Percentiles rank a stretch among this genome's conserved stretches.
These are phyloP conservation scores for Psittacula cyanocephala DNA, from an alignment of 2,113 vertebrate species.

Conservation along the genomic window DNA sequence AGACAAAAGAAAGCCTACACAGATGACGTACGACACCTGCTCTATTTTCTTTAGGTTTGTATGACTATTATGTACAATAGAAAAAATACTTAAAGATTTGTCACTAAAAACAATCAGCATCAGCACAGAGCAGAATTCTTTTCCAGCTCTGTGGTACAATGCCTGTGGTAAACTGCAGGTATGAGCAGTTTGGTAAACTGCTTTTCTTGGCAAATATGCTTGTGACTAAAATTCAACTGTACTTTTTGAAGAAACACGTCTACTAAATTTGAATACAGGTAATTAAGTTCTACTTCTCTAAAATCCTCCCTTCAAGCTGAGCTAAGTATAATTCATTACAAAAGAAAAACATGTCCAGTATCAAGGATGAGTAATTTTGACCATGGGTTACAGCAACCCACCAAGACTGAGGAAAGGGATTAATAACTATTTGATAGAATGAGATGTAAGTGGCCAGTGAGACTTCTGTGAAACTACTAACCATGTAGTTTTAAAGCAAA, in stretches of 20 bases:
- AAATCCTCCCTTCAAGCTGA: not conserved
- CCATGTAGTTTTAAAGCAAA: not conserved
- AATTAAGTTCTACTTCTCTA: not conserved
- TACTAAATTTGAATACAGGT: not conserved
- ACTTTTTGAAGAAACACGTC: not conserved
- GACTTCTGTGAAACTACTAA: not conserved
- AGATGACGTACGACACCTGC: not conserved
- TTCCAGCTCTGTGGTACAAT: not conserved
- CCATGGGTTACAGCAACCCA: not conserved
- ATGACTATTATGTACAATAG: not conserved
- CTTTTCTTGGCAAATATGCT: not conserved
- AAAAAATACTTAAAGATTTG: not conserved
- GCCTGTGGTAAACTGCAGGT: not conserved
- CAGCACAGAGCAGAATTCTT: not conserved
- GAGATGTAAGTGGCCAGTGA: not conserved
- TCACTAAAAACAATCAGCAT: not conserved
- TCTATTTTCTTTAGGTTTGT: not conserved
- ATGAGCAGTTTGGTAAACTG: not conserved
- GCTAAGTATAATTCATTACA: not conserved
- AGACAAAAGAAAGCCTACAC: not conserved
- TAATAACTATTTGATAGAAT: not conserved
- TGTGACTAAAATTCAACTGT: not conserved
- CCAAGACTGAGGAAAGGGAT: not conserved
- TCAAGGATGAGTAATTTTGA: not conserved
- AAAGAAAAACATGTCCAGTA: not conserved